phyloP scores from a whole-genome alignment of 2,113 vertebrate species.

The Nipponia nippon region DNA sequence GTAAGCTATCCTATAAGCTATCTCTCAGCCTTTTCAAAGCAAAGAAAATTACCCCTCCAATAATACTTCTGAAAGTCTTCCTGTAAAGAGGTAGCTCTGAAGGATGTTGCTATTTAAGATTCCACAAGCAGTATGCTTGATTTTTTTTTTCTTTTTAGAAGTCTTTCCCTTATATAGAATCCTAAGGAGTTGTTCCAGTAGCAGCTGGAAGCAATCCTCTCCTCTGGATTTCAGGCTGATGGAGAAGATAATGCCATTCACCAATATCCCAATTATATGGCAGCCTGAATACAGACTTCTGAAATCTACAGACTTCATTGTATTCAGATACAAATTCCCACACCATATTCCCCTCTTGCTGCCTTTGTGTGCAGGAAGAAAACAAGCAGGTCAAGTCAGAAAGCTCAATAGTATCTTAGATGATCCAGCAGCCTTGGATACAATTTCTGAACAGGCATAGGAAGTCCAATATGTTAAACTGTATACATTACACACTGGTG shows the following conservation, averaged over 20 bases:
- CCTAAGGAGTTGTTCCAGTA: neutral
- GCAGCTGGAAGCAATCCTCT: neutral
- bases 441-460: neutral
- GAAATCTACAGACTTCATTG: neutral
- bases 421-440: neutral
- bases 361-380: neutral
- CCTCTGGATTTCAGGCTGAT: neutral
- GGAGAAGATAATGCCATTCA: neutral
- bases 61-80: neutral
- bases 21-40: neutral
- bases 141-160: neutral
- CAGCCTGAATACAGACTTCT: neutral
- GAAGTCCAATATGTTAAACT: neutral
- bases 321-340: neutral
- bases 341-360: neutral
- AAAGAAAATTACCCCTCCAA: neutral
- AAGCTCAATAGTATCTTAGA: neutral
- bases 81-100: neutral
- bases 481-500: neutral
- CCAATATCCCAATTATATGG: neutral
- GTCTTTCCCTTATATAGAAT: neutral
- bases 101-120: neutral
- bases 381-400: neutral
- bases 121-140: neutral
- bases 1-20: neutral